Evolutionary conservation across 1,140 invertebrate genomes (phyloP), one percentile per base, ranked within the genome.

Genomic region (Gonioctena quinquepunctata): DNA sequence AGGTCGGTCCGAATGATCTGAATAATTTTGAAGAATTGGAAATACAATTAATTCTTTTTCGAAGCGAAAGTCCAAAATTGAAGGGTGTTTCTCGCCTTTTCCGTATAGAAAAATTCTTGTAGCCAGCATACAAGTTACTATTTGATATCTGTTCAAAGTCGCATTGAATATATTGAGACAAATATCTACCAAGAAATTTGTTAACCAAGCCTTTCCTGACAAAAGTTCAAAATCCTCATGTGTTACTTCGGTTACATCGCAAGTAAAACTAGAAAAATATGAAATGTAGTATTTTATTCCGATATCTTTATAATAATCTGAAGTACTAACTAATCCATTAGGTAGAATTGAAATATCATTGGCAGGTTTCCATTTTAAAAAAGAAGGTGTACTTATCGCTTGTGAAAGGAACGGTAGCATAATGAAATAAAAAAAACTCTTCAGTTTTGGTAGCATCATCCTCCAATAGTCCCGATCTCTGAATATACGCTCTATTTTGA

Each of bases 401-500:
- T 2, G 2, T 19, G 50, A 5, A 16, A 52, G 50, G 16, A 16
- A 0, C 21, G 16, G 16, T 7, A 52, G 3, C 50, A 19, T 52
- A 7, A 19, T 52, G 3, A 52, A 21, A 52, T 52, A 5, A 3
- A 52, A 52, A 52, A 52, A 59, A 2, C 21, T 26, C 8, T 26
- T 16, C n/a, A 59, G 11, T 59, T 59, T 59, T 22, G 11, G 3
- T 11, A 66, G 13, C 13, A 66, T 57, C 11, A 11, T 26, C 21
- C 42, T 42, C 23, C 23, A 66, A 66, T 57, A 66, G 25, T n/a
- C 1, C 7, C 5, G 4, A 26, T 57, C 8, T 57, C 65, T 57
- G 19, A 33, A n/a, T n/a, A 66, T 66, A 57, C 23, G 57, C 19
- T 57, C 8, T 13, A 66, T 22, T 25, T 57, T 8, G 11, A 66